Percentiles rank a stretch among this genome's conserved stretches.
Conservation (phyloP, 2,113 vertebrate species). For the Motacilla tschutschensis region DNA sequence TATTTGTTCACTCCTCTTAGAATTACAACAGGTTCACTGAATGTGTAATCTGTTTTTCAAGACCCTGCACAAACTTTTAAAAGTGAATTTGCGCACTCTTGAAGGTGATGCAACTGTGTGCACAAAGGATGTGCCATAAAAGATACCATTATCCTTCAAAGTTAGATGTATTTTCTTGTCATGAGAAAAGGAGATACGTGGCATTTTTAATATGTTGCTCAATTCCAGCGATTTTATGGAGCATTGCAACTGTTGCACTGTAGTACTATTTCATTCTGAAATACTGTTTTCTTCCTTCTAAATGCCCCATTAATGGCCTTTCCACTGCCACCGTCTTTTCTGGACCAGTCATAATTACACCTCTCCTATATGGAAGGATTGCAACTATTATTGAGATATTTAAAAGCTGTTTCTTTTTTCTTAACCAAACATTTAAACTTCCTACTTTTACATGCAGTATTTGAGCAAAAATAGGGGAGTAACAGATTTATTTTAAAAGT, state of each 20-base stretch:
- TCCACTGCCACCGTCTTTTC: neutral
- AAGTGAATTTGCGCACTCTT: neutral
- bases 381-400: neutral
- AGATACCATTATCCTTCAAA: neutral
- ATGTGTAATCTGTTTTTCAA: neutral
- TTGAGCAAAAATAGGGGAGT: neutral
- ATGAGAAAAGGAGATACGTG: neutral
- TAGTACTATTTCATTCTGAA: neutral
- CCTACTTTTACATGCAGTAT: neutral
- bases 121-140: neutral
- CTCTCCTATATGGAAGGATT: neutral
- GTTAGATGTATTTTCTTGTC: conserved; percentile 14
- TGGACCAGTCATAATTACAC: neutral
- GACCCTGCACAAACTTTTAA: neutral
- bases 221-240: conserved; percentile 6
- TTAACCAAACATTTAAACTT: neutral
- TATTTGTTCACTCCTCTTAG: neutral
- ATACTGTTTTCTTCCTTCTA: neutral
- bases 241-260: neutral
- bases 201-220: neutral
- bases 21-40: neutral
- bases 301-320: neutral
- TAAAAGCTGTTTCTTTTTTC: neutral
- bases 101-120: neutral
- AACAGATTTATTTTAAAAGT: neutral